Conservation (phyloP, 1,140 invertebrate species). For the Macrotrachela quadricornifera region DNA sequence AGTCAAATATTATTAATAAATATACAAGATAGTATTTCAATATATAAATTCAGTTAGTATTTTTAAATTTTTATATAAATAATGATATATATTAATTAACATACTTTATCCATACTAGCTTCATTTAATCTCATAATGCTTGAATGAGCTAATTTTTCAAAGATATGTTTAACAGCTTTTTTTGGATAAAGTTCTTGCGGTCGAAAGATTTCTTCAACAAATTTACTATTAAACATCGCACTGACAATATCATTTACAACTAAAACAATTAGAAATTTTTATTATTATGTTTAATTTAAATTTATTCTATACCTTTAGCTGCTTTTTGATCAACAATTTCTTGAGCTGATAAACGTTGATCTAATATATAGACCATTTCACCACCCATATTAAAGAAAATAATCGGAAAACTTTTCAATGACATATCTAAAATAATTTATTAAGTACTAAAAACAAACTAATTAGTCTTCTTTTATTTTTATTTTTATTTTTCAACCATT, state of each 20-base stretch:
- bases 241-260: slow-evolving; percentile 65
- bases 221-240: slow-evolving; percentile 57
- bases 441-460: no score
- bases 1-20: no score
- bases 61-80: no score
- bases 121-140: slow-evolving; percentile 76
- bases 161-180: slow-evolving; percentile 42
- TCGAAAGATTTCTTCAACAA: slow-evolving; percentile 56
- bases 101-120: slow-evolving; percentile 59
- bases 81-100: neutral
- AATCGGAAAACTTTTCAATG: slow-evolving; percentile 42
- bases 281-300: neutral
- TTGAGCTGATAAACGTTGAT: slow-evolving; percentile 65
- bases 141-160: slow-evolving; percentile 62
- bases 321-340: slow-evolving; percentile 52
- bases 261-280: slow-evolving; percentile 30
- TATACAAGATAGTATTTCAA: no score
- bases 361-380: slow-evolving; percentile 81
- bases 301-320: slow-evolving; percentile 42
- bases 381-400: slow-evolving; percentile 74
- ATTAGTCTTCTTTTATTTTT: no score
- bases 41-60: no score
- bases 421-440: slow-evolving; percentile 27
- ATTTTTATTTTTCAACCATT: no score
- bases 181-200: slow-evolving; percentile 46